Conservation (phyloP, 2,888 invertebrate species). For the Thecocarcelia acutangulata region DNA sequence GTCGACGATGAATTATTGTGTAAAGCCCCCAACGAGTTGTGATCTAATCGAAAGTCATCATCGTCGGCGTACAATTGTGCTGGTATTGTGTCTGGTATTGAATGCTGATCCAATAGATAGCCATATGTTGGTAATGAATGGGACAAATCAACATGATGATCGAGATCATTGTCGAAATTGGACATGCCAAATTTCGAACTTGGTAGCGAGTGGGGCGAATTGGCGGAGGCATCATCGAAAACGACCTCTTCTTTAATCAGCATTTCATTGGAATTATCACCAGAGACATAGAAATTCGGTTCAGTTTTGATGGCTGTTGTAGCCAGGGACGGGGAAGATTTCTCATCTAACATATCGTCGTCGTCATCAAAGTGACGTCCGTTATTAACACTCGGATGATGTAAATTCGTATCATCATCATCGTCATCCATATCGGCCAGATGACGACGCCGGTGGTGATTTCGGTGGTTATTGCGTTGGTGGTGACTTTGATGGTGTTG, state of each 20-base stretch:
- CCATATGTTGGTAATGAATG: slow-evolving; percentile 80
- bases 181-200: slow-evolving; percentile 80
- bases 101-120: slow-evolving; percentile 80
- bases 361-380: slow-evolving; percentile 68
- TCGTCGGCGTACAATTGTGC: slow-evolving; percentile 80
- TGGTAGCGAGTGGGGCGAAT: slow-evolving; percentile 80
- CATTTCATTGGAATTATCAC: slow-evolving; percentile 81
- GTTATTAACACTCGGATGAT: slow-evolving; percentile 64
- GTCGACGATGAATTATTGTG: slow-evolving; percentile 80
- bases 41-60: slow-evolving; percentile 80
- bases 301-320: slow-evolving; percentile 80
- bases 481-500: slow-evolving; percentile 71
- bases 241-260: slow-evolving; percentile 80
- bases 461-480: slow-evolving; percentile 78
- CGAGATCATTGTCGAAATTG: slow-evolving; percentile 80
- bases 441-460: slow-evolving; percentile 80
- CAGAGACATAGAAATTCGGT: slow-evolving; percentile 80
- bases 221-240: slow-evolving; percentile 79
- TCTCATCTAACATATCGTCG: slow-evolving; percentile 75
- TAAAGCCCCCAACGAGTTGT: slow-evolving; percentile 78
- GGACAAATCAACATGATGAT: slow-evolving; percentile 79
- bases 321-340: slow-evolving; percentile 81
- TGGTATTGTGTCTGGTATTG: slow-evolving; percentile 81
- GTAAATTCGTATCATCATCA: slow-evolving; percentile 74
- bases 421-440: slow-evolving; percentile 77